Evolutionary conservation across 1,140 invertebrate species (phyloP).

Genomic region (Leptinotarsa texana): DNA sequence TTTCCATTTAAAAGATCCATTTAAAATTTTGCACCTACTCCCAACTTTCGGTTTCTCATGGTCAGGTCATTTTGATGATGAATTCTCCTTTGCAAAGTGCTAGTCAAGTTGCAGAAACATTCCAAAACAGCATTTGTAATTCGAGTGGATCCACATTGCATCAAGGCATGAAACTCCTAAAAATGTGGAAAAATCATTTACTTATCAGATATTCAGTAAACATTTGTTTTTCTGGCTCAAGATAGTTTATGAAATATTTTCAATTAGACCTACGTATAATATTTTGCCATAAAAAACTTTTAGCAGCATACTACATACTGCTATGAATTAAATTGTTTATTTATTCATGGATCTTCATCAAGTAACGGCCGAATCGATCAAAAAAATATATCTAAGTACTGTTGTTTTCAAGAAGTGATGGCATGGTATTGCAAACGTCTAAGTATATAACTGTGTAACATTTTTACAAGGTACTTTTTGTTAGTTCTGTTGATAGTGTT

Average conservation of each 20-base stretch:
- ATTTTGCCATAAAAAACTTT: background rate
- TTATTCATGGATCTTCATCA: too few species aligned
- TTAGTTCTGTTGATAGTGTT: too few species aligned
- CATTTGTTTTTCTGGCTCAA: too few species aligned
- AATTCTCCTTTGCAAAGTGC: constrained; percentile 56
- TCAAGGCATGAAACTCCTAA: constrained; percentile 45
- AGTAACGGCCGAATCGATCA: too few species aligned
- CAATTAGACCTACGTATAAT: constrained; percentile 2
- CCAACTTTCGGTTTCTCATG: constrained; percentile 55
- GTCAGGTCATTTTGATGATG: constrained; percentile 60
- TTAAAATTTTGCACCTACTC: constrained; percentile 20
- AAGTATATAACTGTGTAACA: too few species aligned
- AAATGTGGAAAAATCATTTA: constrained; percentile 28
- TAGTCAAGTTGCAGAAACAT: constrained; percentile 57
- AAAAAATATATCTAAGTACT: too few species aligned
- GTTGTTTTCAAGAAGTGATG: too few species aligned
- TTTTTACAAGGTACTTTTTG: too few species aligned
- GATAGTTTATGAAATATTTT: too few species aligned
- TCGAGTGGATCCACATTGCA: constrained; percentile 44
- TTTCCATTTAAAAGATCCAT: background rate
- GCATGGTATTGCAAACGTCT: too few species aligned
- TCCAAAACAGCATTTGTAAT: constrained; percentile 53
- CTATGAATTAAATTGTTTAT: too few species aligned
- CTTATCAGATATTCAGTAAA: background rate
- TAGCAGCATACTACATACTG: too few species aligned